A percentile compares a stretch with the other conserved stretches of the same genome.
Conservation (phyloP, 2,797 vertebrate species). For the Melanogrammus aeglefinus region DNA sequence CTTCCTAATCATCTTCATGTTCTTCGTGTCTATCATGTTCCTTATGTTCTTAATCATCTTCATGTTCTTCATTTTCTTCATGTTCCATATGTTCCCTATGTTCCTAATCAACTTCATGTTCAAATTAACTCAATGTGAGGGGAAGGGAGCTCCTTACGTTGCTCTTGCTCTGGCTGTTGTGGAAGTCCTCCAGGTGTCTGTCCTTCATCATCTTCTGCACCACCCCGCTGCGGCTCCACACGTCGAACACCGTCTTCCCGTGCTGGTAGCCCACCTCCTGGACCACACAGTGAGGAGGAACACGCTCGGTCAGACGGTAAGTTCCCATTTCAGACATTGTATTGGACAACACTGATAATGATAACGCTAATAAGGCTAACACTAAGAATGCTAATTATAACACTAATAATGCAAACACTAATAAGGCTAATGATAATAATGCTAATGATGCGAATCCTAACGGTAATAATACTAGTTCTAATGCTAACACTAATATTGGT, state of each 20-base stretch:
- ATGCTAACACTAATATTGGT: background rate
- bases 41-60: too few relatives aligned
- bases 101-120: too few relatives aligned
- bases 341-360: background rate
- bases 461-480: background rate
- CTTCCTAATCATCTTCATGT: too few relatives aligned
- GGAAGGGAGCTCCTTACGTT: slow-evolving; percentile 42
- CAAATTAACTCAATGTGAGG: too few relatives aligned
- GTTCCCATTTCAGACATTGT: background rate
- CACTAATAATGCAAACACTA: too few relatives aligned
- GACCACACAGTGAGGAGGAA: background rate
- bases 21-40: too few relatives aligned
- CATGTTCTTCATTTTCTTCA: too few relatives aligned
- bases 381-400: background rate
- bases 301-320: background rate
- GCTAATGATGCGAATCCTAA: background rate
- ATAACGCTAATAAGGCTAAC: background rate
- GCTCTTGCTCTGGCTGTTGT: slow-evolving; percentile 79
- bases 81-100: too few relatives aligned
- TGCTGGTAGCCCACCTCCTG: slow-evolving; percentile 96
- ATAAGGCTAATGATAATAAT: background rate
- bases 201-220: slow-evolving; percentile 93
- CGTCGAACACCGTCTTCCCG: slow-evolving; percentile 87
- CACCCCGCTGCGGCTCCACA: slow-evolving; percentile 88
- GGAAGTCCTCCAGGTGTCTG: slow-evolving; percentile 80